Conservation (phyloP, 2,113 vertebrate species). For the Pelecanus crispus region DNA sequence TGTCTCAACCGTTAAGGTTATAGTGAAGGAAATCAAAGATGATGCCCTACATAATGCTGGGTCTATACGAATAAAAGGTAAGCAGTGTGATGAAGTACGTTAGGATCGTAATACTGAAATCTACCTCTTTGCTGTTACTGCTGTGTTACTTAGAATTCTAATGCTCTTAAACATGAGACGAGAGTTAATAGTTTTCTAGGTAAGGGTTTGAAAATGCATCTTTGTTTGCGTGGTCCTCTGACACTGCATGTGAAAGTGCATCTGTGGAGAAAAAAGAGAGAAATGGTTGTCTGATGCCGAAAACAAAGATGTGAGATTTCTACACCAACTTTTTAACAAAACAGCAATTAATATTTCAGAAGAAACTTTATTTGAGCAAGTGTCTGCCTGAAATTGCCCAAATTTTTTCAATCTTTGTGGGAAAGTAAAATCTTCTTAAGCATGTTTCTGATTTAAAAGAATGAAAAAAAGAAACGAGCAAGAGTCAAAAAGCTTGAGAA, state of each 20-base stretch:
- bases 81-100: not conserved
- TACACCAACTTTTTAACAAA: not conserved
- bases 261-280: not conserved
- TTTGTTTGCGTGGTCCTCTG: not conserved
- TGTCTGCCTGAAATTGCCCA: not conserved
- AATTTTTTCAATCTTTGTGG: not conserved
- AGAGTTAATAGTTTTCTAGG: not conserved
- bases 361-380: not conserved
- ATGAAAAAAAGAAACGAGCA: not conserved
- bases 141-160: not conserved
- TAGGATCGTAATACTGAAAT: not conserved
- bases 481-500: not conserved
- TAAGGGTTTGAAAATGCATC: not conserved
- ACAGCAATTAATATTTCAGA: not conserved
- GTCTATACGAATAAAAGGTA: constrained; percentile 80
- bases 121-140: not conserved
- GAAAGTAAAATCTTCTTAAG: not conserved
- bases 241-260: not conserved
- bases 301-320: not conserved
- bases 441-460: not conserved
- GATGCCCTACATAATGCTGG: constrained; percentile 76
- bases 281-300: not conserved
- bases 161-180: not conserved
- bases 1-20: constrained; percentile 77
- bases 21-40: constrained; percentile 76